Base-by-base conservation (phyloP, 2,888 invertebrate species). In the Monopis laevigella region DNA sequence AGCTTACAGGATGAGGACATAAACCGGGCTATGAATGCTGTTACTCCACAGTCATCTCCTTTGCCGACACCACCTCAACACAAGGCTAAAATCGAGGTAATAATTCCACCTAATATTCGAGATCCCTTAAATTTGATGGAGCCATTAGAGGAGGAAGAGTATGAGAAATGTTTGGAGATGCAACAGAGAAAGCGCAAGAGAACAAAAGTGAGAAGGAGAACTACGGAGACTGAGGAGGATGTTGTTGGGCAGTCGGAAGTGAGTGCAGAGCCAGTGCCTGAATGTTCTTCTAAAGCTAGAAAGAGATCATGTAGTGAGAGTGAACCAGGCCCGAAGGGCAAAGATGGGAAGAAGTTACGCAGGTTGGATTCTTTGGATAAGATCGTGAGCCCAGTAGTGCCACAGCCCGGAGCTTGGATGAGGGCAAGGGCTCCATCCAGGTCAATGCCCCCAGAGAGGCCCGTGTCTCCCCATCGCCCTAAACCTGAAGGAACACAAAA, bases 11-110 rank as follows among this genome's bases (percentile, higher is more conserved):
- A 91, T 62, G 90, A 90, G 61, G 89, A 89, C 52, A 81, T 88
- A 13, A 88, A 88, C 54, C 82, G 89, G 51, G 89, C 89, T 5
- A 89, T 92, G 84, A 93, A 93, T 71, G 90, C 91, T n/a, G 89
- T 90, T 0, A 96, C 96, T 11, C 96, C 96, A 40, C 90, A 93
- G 58, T 93, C 94, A 19, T 96, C 96, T 43, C 97, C 97, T 1
- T 69, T 94, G 58, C 90, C 93, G 41, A 90, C 90, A 27, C 92
- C 92, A n/a, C 88, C 88, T 40, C 83, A 90, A 46, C 84, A 89
- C 46, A 90, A 90, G 62, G 88, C 86, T 30, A 88, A 88, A 60
- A 89, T 96, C 49, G 93, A 95, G 75, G 94, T 93, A 2, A 90
- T 94, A 44, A 95, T 96, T 60, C 97, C 96, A 39, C 92, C 92